These are phyloP conservation scores for Taurulus bubalis DNA, from an alignment of 2,113 vertebrate species.

Conservation along the genomic window DNA sequence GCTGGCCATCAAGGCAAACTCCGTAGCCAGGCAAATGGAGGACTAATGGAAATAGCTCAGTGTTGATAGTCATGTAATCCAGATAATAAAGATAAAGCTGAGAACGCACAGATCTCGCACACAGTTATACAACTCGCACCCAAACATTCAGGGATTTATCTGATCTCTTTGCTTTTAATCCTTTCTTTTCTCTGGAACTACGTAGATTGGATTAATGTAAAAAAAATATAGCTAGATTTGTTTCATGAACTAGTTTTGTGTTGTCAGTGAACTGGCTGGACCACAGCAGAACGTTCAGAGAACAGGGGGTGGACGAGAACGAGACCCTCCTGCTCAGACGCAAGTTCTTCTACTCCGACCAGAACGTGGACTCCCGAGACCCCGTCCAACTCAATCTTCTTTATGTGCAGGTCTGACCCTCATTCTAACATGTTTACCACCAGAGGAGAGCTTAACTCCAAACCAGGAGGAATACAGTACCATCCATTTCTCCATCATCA, in stretches of 20 bases:
- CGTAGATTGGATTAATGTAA: not conserved
- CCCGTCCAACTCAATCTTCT: conserved; percentile 98
- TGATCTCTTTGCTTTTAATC: not conserved
- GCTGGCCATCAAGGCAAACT: not conserved
- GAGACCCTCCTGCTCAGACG: conserved; percentile 93
- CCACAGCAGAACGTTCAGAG: conserved; percentile 96
- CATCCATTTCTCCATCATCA: not conserved
- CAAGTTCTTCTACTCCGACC: conserved; percentile 99
- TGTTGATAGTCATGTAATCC: not conserved
- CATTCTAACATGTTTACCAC: not conserved
- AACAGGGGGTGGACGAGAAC: conserved; percentile 96
- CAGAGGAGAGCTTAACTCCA: not conserved
- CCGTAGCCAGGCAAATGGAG: not conserved
- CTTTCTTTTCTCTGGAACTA: not conserved
- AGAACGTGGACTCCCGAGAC: conserved; percentile 98
- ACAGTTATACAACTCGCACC: not conserved
- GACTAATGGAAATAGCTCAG: not conserved
- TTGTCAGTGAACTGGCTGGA: conserved; percentile 95
- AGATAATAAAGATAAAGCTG: not conserved
- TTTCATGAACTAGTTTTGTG: conserved; percentile 1
- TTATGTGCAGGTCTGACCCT: conserved; percentile 92
- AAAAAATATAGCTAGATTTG: not conserved
- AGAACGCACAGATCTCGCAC: not conserved
- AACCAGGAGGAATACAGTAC: not conserved
- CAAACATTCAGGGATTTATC: not conserved